Percentiles rank a stretch among this genome's conserved stretches.
These are phyloP conservation scores for Enteromius viviparus DNA, from an alignment of 2,797 vertebrate genomes.

Conservation along the genomic window DNA sequence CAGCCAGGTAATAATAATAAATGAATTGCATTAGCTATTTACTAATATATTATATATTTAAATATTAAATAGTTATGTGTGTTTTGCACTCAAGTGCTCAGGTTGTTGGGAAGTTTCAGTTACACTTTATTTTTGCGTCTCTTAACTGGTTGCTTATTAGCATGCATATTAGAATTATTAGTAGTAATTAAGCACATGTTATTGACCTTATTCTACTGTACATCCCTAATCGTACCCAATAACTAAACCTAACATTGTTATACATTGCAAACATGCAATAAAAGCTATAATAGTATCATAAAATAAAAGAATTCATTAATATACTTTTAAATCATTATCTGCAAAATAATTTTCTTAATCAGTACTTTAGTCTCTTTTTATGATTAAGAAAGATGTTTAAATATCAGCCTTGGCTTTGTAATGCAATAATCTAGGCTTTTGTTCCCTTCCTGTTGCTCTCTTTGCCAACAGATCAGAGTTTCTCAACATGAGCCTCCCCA, in stretches of 20 bases:
- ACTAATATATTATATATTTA: neutral
- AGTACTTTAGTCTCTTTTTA: neutral
- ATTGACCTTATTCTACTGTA: too few relatives aligned
- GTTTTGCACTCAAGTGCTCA: neutral
- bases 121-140: too few relatives aligned
- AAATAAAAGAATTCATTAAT: neutral
- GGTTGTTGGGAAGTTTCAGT: neutral
- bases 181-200: too few relatives aligned
- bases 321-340: neutral
- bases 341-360: neutral
- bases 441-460: constrained; percentile 2
- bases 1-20: neutral
- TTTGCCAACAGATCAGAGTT: constrained; percentile 9
- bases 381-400: neutral
- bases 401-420: neutral
- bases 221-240: too few relatives aligned
- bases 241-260: too few relatives aligned
- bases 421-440: neutral
- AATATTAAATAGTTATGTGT: neutral
- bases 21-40: neutral
- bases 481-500: constrained; percentile 9
- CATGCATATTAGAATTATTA: too few relatives aligned
- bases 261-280: neutral
- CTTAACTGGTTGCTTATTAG: too few relatives aligned
- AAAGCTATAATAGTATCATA: neutral